A percentile compares a stretch with the other conserved stretches of the same genome.
phyloP scores from a whole-genome alignment of 2,113 vertebrate species.

The Tylochromis polylepis region DNA sequence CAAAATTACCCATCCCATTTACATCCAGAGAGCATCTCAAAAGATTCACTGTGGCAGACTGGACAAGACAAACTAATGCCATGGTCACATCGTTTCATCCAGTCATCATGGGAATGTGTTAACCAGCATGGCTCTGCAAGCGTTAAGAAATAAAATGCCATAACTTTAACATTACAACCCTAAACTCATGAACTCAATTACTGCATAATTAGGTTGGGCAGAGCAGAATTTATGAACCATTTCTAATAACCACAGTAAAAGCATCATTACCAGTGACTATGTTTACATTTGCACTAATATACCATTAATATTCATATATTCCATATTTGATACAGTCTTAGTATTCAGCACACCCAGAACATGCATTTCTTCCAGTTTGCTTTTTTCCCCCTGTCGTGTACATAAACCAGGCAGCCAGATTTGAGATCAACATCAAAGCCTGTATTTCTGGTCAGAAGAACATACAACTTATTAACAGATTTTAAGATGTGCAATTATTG shows the following conservation, averaged over 20 bases:
- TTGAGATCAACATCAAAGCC: neutral
- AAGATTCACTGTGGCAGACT: neutral
- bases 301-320: neutral
- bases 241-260: neutral
- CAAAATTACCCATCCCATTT: neutral
- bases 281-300: neutral
- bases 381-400: neutral
- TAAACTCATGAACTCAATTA: neutral
- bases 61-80: neutral
- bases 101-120: neutral
- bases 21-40: neutral
- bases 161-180: neutral
- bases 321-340: neutral
- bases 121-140: neutral
- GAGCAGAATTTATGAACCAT: neutral
- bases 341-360: neutral
- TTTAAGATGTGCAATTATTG: neutral
- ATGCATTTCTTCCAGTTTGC: neutral
- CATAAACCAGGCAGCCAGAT: neutral
- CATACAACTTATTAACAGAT: neutral
- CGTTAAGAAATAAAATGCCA: constrained; percentile 21
- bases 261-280: neutral
- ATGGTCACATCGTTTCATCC: neutral
- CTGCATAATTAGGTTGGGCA: neutral
- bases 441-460: neutral